These are phyloP conservation scores for Neolamprologus devosi DNA, from an alignment of 2,113 vertebrate species.

Conservation along the genomic window DNA sequence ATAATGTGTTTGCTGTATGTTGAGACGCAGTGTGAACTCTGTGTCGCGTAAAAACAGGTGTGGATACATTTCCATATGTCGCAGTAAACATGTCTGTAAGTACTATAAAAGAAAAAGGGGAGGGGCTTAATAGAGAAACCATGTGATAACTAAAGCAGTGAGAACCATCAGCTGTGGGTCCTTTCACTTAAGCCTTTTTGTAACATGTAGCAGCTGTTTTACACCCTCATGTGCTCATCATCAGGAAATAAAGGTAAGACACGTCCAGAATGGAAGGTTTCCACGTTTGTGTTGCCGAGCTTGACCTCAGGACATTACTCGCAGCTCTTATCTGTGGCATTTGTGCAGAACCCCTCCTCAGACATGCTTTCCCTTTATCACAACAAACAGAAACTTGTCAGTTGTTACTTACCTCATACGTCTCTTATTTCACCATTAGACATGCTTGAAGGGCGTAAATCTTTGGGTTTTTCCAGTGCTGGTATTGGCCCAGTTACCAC, in stretches of 20 bases:
- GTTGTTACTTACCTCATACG: neutral
- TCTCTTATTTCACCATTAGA: slow-evolving; percentile 7
- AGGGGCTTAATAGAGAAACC: neutral
- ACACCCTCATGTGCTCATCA: rapidly evolving
- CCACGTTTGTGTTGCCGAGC: neutral
- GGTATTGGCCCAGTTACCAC: neutral
- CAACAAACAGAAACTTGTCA: neutral
- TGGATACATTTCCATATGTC: neutral
- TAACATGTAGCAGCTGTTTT: neutral
- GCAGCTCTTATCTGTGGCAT: neutral
- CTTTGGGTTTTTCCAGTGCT: neutral
- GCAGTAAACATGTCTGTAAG: neutral
- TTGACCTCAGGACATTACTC: neutral
- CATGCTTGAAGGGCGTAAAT: neutral
- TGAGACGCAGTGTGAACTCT: neutral
- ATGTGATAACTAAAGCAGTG: neutral
- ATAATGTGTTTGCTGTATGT: neutral
- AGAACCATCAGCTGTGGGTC: neutral
- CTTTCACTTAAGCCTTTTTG: neutral
- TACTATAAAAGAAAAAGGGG: neutral
- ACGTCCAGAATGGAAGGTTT: neutral
- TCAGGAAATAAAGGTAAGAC: neutral
- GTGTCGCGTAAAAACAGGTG: neutral
- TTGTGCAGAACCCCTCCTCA: neutral
- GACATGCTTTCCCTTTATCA: neutral